A percentile compares a stretch with the other conserved stretches of the same genome.
Conservation (phyloP, 2,113 vertebrate species). For the Esox niger region DNA sequence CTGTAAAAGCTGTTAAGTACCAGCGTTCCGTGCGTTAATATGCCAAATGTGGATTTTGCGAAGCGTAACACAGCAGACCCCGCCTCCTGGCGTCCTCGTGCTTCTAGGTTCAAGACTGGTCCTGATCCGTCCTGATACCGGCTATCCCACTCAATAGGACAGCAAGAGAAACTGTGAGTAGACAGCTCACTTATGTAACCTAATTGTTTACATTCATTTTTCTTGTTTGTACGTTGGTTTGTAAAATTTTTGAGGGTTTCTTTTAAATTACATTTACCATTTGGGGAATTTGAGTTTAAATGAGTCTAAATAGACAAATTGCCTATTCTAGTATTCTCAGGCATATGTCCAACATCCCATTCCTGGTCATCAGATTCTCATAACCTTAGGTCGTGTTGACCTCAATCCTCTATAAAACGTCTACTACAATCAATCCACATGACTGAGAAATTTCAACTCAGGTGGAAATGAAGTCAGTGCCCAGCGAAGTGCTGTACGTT, state of each 20-base stretch:
- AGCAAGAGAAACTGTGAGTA: slow-evolving; percentile 38
- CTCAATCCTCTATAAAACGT: background rate
- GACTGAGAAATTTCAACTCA: background rate
- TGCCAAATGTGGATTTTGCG: slow-evolving; percentile 62
- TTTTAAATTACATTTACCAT: background rate
- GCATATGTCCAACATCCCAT: background rate
- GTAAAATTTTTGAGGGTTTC: background rate
- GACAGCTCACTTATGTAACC: slow-evolving; percentile 11
- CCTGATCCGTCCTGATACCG: slow-evolving; percentile 20
- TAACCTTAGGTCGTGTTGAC: background rate
- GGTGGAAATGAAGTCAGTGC: background rate
- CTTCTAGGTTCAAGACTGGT: slow-evolving; percentile 19
- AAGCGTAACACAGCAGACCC: slow-evolving; percentile 53
- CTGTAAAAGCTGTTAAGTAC: slow-evolving; percentile 59
- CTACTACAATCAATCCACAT: background rate
- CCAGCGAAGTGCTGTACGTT: background rate
- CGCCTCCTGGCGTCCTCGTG: slow-evolving; percentile 45
- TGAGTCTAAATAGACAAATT: background rate
- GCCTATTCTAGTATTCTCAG: too few relatives aligned
- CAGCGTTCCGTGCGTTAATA: slow-evolving; percentile 64
- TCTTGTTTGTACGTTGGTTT: background rate
- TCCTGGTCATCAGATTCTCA: background rate
- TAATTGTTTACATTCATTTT: background rate
- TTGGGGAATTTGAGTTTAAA: background rate
- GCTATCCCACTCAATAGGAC: slow-evolving; percentile 33